phyloP scores from a whole-genome alignment of 2,888 invertebrate genomes.

The Disparrhopalites patrizii region DNA sequence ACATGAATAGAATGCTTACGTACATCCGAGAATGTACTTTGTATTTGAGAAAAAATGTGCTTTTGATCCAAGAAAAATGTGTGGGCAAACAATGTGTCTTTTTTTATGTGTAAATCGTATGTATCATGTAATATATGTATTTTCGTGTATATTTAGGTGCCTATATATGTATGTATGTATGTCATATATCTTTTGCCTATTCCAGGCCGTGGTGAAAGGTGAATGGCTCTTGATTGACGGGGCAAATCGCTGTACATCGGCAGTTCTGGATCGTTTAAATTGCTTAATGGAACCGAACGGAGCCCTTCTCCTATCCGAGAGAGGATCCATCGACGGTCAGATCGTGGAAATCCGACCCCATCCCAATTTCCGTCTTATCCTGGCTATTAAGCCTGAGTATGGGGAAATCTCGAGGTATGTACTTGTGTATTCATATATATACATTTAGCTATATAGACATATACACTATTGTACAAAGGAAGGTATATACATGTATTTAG shows the following conservation, averaged over 20 bases:
- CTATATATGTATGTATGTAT: constrained; percentile 8
- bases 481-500: too few relatives aligned
- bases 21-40: too few relatives aligned
- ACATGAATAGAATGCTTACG: too few relatives aligned
- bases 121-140: background rate
- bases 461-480: too few relatives aligned
- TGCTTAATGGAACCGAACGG: constrained; percentile 91
- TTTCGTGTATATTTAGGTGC: background rate
- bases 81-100: too few relatives aligned
- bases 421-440: too few relatives aligned
- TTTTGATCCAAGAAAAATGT: too few relatives aligned
- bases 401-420: constrained; percentile 85
- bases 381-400: constrained; percentile 89
- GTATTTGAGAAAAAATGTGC: too few relatives aligned
- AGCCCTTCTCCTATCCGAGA: constrained; percentile 80
- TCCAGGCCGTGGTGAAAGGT: constrained; percentile 70
- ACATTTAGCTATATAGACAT: too few relatives aligned
- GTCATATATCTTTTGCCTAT: constrained; percentile 40
- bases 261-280: constrained; percentile 94
- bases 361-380: constrained; percentile 83
- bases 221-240: constrained; percentile 84
- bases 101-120: too few relatives aligned
- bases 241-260: constrained; percentile 92
- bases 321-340: constrained; percentile 69
- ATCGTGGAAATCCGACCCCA: constrained; percentile 76